Percentiles rank a stretch among this genome's conserved stretches.
Evolutionary conservation across 2,113 vertebrate genomes (phyloP).

Genomic region (Microcebus griseorufus): DNA sequence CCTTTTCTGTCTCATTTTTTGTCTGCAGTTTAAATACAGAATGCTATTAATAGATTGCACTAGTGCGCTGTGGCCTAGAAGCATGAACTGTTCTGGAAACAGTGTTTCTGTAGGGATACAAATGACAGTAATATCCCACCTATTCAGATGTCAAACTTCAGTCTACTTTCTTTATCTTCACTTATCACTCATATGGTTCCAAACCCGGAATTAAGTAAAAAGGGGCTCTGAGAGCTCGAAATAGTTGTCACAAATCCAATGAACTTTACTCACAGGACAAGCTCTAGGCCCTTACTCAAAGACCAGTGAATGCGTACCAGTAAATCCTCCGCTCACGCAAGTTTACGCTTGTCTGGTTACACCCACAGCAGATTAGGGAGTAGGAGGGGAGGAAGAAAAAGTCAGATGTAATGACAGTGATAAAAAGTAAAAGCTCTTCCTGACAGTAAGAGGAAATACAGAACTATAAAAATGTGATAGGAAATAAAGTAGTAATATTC

Average conservation of each 20-base stretch:
- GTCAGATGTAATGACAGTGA: neutral
- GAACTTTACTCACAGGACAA: neutral
- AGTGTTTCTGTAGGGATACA: neutral
- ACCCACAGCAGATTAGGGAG: neutral
- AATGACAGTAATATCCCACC: neutral
- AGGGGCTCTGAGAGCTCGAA: conserved; percentile 41
- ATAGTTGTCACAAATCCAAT: neutral
- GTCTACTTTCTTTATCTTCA: neutral
- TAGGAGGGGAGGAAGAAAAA: neutral
- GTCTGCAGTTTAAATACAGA: neutral
- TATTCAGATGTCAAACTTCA: neutral
- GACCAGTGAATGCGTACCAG: neutral
- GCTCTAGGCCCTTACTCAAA: neutral
- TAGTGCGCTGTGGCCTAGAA: neutral
- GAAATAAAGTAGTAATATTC: neutral
- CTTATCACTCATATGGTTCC: neutral
- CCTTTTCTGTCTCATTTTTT: conserved; percentile 18
- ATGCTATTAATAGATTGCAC: neutral
- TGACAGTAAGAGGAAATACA: neutral
- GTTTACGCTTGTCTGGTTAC: neutral
- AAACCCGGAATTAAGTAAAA: neutral
- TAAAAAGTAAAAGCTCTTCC: conserved; percentile 18
- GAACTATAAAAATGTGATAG: neutral
- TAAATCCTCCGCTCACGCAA: neutral
- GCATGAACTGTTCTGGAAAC: neutral